Evolutionary conservation across 2,113 vertebrate genomes (phyloP).

Genomic region (Thalassarche chlororhynchos): DNA sequence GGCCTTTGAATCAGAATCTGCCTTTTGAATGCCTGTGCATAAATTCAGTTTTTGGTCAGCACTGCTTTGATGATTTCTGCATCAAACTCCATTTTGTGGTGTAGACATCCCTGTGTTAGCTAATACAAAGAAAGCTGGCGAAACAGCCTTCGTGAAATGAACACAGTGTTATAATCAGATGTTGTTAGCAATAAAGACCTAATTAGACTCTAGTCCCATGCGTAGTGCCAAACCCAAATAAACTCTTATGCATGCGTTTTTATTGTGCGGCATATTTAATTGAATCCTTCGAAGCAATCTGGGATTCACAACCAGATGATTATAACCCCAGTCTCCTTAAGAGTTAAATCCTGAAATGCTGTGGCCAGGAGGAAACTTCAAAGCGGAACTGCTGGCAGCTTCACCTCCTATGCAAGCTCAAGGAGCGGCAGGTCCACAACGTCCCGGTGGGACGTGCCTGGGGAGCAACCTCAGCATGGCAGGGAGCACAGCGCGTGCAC

Average conservation of each 20-base stretch:
- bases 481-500: accelerated
- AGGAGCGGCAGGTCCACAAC: not conserved
- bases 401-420: not conserved
- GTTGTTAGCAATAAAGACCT: constrained; percentile 4
- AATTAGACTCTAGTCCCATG: constrained; percentile 1
- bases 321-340: not conserved
- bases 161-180: not conserved
- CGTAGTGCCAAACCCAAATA: not conserved
- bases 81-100: not conserved
- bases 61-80: not conserved
- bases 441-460: accelerated
- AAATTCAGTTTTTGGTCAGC: not conserved
- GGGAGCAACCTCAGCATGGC: not conserved
- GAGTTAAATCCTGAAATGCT: not conserved
- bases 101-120: not conserved
- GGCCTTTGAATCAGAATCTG: not conserved
- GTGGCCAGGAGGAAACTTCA: not conserved
- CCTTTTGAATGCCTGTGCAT: not conserved
- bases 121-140: not conserved
- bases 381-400: not conserved
- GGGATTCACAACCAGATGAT: not conserved
- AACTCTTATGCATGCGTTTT: not conserved
- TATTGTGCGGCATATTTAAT: not conserved
- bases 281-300: not conserved
- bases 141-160: not conserved